Base-by-base conservation (phyloP, 92 coral and sea anemone species). In the Virgularia gustaviana region DNA sequence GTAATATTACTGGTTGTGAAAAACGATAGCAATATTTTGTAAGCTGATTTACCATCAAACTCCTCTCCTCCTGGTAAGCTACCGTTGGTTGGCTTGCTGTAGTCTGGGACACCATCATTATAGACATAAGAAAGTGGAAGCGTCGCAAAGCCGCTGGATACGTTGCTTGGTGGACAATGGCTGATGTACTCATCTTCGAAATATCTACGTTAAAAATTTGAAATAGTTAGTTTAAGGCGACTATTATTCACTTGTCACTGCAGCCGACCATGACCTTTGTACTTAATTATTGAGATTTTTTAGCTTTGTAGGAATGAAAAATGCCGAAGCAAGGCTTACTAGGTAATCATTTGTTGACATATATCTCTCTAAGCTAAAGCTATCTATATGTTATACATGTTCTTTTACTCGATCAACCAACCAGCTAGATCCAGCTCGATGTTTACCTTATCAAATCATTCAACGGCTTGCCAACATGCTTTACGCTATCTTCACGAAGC, bases 111-210 rank as follows among this genome's bases (percentile, higher is more conserved):
- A 5, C 91, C 90, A 19, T 88, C 34, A 22, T 73, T 43, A 76
- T 86, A 91, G 43, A 91, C 96, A 36, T 79, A 81, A 19, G 76
- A 47, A 9, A 91, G 62, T 4, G 97, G 97, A 35, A 88, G 81
- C 36, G 88, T 74, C 19, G 85, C 90, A 9, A 86, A 85, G 18
- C 97, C 97, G 81, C 97, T 91, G 57, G 97, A 86, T 36, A 84
- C 91, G 62, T 70, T 83, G 63, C 97, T 88, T 16, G 86, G 85
- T 12, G 90, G 88, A 60, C 97, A 91, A 37, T 91, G 88, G 47
- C 65, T 84, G 62, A 82, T 18, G 66, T 91, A 88, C 12, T 88
- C 96, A 15, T 24, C 54, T 9, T 77, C 78, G 63, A 91, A 75
- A 59, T 91, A 91, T 45, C 77, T 60, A 25, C 7, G 22, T 39